phyloP scores from a whole-genome alignment of 2,888 invertebrate species.

The Ornithoptera alexandrae region DNA sequence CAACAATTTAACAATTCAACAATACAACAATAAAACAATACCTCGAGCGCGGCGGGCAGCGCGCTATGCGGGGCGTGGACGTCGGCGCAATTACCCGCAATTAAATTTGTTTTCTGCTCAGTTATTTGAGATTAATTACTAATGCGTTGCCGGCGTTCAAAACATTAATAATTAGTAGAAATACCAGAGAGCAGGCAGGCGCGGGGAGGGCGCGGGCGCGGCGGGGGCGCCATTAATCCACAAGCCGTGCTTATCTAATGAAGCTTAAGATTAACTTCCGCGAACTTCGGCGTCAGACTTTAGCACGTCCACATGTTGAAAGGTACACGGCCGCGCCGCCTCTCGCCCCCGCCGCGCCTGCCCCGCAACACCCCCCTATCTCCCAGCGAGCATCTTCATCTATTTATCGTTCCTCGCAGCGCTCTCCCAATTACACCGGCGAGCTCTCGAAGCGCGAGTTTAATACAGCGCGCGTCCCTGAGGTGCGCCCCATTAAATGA shows the following conservation, averaged over 20 bases:
- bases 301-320: constrained; percentile 7
- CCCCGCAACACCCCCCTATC: background rate
- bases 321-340: background rate
- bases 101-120: constrained; percentile 16
- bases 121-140: constrained; percentile 17
- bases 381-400: background rate
- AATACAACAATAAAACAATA: no score
- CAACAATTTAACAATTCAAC: no score
- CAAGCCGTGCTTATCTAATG: constrained; percentile 11
- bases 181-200: background rate
- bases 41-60: background rate
- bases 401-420: background rate
- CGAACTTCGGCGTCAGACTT: constrained; percentile 9
- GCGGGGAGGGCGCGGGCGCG: background rate
- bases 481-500: no score
- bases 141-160: constrained; percentile 5
- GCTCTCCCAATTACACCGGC: background rate
- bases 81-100: constrained; percentile 11
- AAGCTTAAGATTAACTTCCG: constrained; percentile 16
- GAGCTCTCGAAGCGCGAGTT: background rate
- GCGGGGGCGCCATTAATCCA: background rate
- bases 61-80: background rate
- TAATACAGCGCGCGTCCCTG: no score
- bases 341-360: no score
- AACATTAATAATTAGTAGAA: constrained; percentile 13